Evolutionary conservation across 2,797 vertebrate genomes (phyloP), one percentile per base, ranked within the genome.

Genomic region (Austrolebias charrua): DNA sequence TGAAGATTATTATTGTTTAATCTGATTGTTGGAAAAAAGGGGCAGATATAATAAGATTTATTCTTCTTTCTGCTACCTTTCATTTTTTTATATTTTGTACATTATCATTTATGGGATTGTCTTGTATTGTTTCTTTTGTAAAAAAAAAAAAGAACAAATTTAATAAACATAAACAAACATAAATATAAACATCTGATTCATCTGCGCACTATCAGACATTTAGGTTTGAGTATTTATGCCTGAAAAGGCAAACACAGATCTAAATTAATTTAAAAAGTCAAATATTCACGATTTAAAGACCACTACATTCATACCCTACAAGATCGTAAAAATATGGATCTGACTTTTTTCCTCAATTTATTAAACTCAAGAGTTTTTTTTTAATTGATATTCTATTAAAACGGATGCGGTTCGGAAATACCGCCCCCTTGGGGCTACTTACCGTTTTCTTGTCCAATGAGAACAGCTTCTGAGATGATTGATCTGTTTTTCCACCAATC

Each of bases 401-500:
- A n/a, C 11, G 2, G 12, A 2, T 43, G 4, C 6, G 13, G 29
- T 50, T 43, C 80, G 84, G 88, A 90, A 84, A 51, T 89, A 2
- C 78, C 83, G 66, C 82, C 85, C 57, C 5, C 24, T 63, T 0
- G 1, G 0, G 2, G 28, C 5, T 1, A 51, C 4, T 43, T 67
- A 48, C 78, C 55, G 1, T 16, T 0, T 0, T 6, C 1, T 54
- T 8, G 10, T 4, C 86, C 81, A 90, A 91, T 87, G 4, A 64
- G 0, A 38, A 2, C 4, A 19, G 3, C 0, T 0, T 2, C 0
- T 0, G 0, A 0, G 0, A 1, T 81, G 84, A 92, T 48, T 70
- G 91, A 87, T 49, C 10, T 4, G 4, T 1, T 0, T 0, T 0
- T 1, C 0, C 19, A 45, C 92, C 87, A 93, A 92, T 91, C 35